A percentile compares a stretch with the other conserved stretches of the same genome.
Conservation (phyloP, 2,797 vertebrate genomes). For the Gymnocypris eckloni region DNA sequence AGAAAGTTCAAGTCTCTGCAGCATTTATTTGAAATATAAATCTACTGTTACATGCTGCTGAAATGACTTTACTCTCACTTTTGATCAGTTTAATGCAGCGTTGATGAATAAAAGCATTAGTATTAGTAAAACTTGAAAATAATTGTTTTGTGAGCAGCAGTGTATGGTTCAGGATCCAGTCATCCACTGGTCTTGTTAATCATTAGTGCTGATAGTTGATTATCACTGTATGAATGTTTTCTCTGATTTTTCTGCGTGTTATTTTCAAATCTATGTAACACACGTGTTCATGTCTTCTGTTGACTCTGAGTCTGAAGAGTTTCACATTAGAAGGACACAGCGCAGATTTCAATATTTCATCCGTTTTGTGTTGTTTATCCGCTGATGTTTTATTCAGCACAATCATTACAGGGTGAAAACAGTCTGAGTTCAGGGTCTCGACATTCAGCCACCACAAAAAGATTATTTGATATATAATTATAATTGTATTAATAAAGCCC, state of each 20-base stretch:
- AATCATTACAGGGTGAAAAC: constrained; percentile 13
- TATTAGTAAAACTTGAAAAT: no score
- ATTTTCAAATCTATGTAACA: no score
- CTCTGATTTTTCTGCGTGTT: background rate
- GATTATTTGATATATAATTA: no score
- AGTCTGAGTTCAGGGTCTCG: background rate
- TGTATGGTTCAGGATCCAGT: no score
- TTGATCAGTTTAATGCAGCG: background rate
- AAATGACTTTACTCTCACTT: background rate
- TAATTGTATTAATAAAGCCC: constrained; percentile 28
- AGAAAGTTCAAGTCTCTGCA: no score
- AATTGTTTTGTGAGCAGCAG: no score
- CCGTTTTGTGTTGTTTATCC: constrained; percentile 3
- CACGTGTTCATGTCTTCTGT: background rate
- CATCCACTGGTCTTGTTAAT: no score
- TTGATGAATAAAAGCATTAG: background rate
- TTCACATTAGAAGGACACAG: background rate
- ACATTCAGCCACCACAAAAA: background rate
- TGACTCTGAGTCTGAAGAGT: no score
- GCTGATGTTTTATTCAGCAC: constrained; percentile 24
- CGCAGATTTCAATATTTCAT: background rate
- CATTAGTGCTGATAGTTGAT: no score
- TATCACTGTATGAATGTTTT: no score
- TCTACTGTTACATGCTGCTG: no score
- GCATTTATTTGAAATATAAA: no score